Evolutionary conservation across 1,140 invertebrate genomes (phyloP), one percentile per base, ranked within the genome.

Genomic region (Cephus cinctus): DNA sequence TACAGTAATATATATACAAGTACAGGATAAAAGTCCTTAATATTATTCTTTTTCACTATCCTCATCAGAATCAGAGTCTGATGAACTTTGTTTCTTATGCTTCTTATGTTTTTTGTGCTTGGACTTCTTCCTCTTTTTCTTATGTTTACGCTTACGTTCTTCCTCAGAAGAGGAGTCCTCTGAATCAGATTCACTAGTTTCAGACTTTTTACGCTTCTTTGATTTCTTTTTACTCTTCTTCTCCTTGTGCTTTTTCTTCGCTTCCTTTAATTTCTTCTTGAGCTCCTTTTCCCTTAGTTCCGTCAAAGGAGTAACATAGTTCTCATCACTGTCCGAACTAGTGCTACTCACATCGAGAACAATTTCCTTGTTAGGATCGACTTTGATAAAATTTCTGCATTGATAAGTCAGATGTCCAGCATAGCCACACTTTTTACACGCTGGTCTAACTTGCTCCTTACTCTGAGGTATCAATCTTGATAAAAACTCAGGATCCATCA

Each of bases 341-440:
- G 95, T 98, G 60, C 92, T 96, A 61, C 92, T 95, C 2, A 98
- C 92, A 75, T 98, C 95, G 44, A 98, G 71, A 2, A 97, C 87
- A 54, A 96, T 91, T 66, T 96, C 94, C 69, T 90, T 91, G 43
- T 77, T 76, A 3, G 85, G 85, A 59, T 88, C 88, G 52, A 93
- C 86, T 81, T 95, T 93, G 23, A 98, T 85, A 75, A 98, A 97
- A 72, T 98, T 98, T 60, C 94, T 77, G 72, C 95, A 98, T 71
- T 98, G 94, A 76, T 89, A 98, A 11, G 95, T 97, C 58, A 98
- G 80, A 75, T 98, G 96, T 21, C 96, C 96, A 47, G 91, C 86
- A 72, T 95, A 95, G 38, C 93, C 93, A 78, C 93, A 96, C 71
- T 95, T 95, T 70, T 92, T 93, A 70, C 93, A 96, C 0, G 92